phyloP scores from a whole-genome alignment of 2,888 invertebrate genomes.

The Lagria hirta region DNA sequence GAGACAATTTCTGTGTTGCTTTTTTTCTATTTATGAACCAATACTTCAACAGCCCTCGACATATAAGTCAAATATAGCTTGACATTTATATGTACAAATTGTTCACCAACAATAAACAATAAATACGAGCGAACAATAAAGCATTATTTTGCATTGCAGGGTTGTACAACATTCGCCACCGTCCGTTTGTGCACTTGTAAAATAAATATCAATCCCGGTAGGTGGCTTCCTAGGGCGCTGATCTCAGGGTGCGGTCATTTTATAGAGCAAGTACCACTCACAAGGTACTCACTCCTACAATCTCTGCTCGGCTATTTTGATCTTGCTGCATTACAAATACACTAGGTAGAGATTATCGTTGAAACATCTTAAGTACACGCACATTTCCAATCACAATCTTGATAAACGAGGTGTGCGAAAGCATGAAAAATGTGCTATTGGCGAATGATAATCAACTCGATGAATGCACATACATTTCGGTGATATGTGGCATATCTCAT shows the following conservation, averaged over 20 bases:
- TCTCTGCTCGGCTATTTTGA: background rate
- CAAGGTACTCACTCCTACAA: no score
- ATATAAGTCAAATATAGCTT: no score
- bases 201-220: slow-evolving; percentile 11
- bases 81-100: no score
- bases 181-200: slow-evolving; percentile 3
- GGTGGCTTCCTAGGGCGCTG: slow-evolving; percentile 19
- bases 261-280: slow-evolving; percentile 8
- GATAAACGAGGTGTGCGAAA: slow-evolving; percentile 8
- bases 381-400: slow-evolving; percentile 3
- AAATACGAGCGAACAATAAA: no score
- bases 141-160: no score
- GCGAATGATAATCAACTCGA: slow-evolving; percentile 5
- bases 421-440: slow-evolving; percentile 13
- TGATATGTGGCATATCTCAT: no score
- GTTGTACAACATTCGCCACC: no score
- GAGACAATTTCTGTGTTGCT: no score
- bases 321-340: slow-evolving; percentile 3
- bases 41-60: no score
- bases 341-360: slow-evolving; percentile 5
- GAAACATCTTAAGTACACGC: slow-evolving; percentile 7
- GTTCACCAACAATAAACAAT: no score
- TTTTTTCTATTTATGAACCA: no score
- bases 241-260: slow-evolving; percentile 19
- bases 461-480: no score